Evolutionary conservation across 2,797 vertebrate species (phyloP).

Genomic region (Rhynchonycteris naso): DNA sequence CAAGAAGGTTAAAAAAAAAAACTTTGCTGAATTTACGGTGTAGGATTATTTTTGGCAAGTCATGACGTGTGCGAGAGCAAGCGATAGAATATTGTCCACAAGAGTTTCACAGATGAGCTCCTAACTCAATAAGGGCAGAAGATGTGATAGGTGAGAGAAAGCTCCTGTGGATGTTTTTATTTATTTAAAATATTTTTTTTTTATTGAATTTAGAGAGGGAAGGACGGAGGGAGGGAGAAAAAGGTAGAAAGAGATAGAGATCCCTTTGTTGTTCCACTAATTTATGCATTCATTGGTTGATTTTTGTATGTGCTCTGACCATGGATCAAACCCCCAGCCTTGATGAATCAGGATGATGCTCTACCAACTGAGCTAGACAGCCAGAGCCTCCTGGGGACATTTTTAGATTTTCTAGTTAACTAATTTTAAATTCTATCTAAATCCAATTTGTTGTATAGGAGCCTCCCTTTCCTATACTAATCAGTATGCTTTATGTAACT

Average conservation of each 20-base stretch:
- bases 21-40: not conserved
- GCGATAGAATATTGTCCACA: not conserved
- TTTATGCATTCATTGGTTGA: no score
- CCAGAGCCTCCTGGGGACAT: not conserved
- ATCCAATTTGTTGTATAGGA: not conserved
- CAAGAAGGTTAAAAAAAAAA: not conserved
- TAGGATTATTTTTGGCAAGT: not conserved
- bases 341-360: no score
- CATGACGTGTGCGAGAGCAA: not conserved
- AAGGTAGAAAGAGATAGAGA: no score
- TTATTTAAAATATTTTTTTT: no score
- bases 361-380: no score
- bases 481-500: conserved; percentile 9
- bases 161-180: not conserved
- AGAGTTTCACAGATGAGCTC: not conserved
- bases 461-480: not conserved
- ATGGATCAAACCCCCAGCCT: no score
- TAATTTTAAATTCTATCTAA: conserved; percentile 40
- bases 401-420: conserved; percentile 7
- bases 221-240: no score
- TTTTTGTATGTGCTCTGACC: no score
- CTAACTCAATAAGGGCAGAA: not conserved
- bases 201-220: no score
- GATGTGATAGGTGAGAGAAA: not conserved
- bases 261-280: no score